Evolutionary conservation across 2,113 vertebrate genomes (phyloP).

Genomic region (Barbus barbus): DNA sequence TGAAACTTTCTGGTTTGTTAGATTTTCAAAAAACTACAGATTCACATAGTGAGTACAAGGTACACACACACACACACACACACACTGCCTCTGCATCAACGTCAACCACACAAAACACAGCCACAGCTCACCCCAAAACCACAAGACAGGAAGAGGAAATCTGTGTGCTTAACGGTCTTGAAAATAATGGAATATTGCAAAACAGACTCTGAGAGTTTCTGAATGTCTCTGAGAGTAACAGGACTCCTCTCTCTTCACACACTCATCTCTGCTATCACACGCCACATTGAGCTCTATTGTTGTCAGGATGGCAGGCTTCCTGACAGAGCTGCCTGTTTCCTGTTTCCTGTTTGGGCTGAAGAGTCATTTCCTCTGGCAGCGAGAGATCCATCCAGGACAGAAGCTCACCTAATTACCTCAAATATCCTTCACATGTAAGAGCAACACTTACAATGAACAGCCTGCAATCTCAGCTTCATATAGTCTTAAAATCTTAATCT

Average conservation of each 20-base stretch:
- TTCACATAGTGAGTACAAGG: no score
- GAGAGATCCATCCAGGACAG: constrained; percentile 46
- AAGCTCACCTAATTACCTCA: constrained; percentile 48
- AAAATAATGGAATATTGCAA: no score
- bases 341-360: constrained; percentile 75
- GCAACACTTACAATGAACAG: background rate
- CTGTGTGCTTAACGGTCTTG: no score
- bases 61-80: no score
- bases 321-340: constrained; percentile 67
- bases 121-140: no score
- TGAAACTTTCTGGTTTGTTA: no score
- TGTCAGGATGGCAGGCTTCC: constrained; percentile 68
- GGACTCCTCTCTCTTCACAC: background rate
- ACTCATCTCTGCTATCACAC: constrained; percentile 52
- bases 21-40: no score
- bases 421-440: background rate
- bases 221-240: accelerated
- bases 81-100: background rate
- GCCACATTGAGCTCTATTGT: constrained; percentile 65
- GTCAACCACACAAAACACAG: no score
- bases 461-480: background rate
- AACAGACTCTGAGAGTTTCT: no score
- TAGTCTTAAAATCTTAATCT: no score
- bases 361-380: constrained; percentile 67
- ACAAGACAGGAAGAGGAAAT: no score